These are phyloP conservation scores for Epicampocera succincta DNA, from an alignment of 2,888 invertebrate genomes.

Conservation along the genomic window DNA sequence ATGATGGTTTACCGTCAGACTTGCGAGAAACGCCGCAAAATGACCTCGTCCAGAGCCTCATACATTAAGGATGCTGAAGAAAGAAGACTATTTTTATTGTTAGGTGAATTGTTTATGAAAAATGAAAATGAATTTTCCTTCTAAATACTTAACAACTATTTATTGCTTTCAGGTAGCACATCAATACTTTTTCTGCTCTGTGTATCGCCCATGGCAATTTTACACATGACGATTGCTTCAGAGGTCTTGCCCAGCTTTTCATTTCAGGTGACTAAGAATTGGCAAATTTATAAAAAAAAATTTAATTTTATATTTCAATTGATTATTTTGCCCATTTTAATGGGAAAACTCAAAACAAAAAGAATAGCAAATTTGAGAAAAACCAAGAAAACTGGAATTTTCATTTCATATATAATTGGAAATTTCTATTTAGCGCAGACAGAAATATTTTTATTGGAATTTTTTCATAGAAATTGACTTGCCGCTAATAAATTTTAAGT, in stretches of 20 bases:
- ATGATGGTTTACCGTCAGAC: conserved; percentile 86
- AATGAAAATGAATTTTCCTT: neutral
- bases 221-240: conserved; percentile 86
- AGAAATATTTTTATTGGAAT: too few species aligned
- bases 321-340: too few species aligned
- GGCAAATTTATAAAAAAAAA: too few species aligned
- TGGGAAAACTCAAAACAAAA: too few species aligned
- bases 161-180: conserved; percentile 82
- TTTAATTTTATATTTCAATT: too few species aligned
- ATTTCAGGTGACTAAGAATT: conserved; percentile 84
- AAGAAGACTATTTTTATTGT: conserved; percentile 84
- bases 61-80: conserved; percentile 86
- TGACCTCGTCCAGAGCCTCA: conserved; percentile 84
- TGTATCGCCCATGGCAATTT: conserved; percentile 87
- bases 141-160: neutral
- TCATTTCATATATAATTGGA: too few species aligned
- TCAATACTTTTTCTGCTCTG: conserved; percentile 87
- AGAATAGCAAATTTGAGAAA: too few species aligned
- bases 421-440: too few species aligned
- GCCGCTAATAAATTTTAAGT: too few species aligned
- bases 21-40: conserved; percentile 85
- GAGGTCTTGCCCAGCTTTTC: conserved; percentile 84
- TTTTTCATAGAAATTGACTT: too few species aligned
- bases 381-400: too few species aligned
- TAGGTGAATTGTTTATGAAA: conserved; percentile 80